Percentiles rank a stretch among this genome's conserved stretches.
Conservation (phyloP, 2,113 vertebrate species). For the Equus quagga region DNA sequence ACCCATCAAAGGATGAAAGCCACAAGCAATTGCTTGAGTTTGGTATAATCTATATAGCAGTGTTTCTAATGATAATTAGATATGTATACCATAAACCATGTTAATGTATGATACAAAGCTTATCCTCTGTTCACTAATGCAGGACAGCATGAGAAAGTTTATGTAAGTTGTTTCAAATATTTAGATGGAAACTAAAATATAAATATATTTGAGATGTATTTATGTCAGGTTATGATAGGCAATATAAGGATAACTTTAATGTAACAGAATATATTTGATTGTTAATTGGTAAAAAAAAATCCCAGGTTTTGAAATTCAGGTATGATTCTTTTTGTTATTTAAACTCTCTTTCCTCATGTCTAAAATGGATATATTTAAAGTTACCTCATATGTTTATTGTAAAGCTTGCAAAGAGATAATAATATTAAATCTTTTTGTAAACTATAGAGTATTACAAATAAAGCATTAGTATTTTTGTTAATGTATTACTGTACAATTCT, state of each 20-base stretch:
- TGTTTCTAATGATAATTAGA: neutral
- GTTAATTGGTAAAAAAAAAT: neutral
- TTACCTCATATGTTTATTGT: neutral
- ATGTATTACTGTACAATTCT: neutral
- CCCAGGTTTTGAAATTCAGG: neutral
- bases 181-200: neutral
- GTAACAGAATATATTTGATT: neutral
- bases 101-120: neutral
- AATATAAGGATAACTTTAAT: neutral
- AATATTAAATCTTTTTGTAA: constrained; percentile 22
- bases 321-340: neutral
- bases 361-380: neutral
- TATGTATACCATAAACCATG: neutral
- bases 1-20: neutral
- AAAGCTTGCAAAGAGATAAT: neutral
- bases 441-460: neutral
- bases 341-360: neutral
- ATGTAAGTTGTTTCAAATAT: neutral
- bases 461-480: neutral
- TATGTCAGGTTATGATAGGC: neutral
- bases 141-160: neutral
- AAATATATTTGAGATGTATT: neutral
- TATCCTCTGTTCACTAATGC: neutral
- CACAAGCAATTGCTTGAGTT: neutral
- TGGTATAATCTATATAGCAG: neutral